Evolutionary conservation across 2,797 vertebrate species (phyloP).

Genomic region (Sternotherus odoratus): DNA sequence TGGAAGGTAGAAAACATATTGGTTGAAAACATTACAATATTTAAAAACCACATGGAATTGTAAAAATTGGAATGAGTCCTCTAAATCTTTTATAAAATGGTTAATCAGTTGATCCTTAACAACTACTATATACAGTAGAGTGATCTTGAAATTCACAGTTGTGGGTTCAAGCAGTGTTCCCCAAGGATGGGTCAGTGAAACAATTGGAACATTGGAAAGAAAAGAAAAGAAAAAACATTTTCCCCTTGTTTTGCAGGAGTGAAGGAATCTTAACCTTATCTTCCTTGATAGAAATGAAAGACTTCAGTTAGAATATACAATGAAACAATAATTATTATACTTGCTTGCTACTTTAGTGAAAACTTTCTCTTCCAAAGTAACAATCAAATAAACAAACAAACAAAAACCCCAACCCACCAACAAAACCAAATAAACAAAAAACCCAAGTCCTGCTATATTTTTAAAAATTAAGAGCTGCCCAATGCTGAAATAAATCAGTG

Average conservation of each 20-base stretch:
- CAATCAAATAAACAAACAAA: too few species aligned
- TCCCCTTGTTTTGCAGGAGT: slow-evolving; percentile 15
- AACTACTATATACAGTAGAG: slow-evolving; percentile 44
- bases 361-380: neutral
- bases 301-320: neutral
- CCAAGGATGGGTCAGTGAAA: slow-evolving; percentile 65
- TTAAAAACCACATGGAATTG: slow-evolving; percentile 77
- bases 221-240: slow-evolving; percentile 57
- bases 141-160: slow-evolving; percentile 69
- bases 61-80: slow-evolving; percentile 77
- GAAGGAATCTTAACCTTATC: slow-evolving; percentile 40
- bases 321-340: neutral
- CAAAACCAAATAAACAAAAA: too few species aligned
- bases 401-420: too few species aligned
- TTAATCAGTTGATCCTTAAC: slow-evolving; percentile 74
- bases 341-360: neutral
- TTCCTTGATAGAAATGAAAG: neutral
- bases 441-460: neutral
- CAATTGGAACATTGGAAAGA: slow-evolving; percentile 64
- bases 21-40: slow-evolving; percentile 76
- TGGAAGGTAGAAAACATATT: slow-evolving; percentile 70
- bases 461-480: neutral
- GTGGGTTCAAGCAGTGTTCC: slow-evolving; percentile 69
- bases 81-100: slow-evolving; percentile 77
- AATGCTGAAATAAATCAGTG: slow-evolving; percentile 9